Evolutionary conservation across 2,113 vertebrate species (phyloP).

Genomic region (Nannobrachium achirus): DNA sequence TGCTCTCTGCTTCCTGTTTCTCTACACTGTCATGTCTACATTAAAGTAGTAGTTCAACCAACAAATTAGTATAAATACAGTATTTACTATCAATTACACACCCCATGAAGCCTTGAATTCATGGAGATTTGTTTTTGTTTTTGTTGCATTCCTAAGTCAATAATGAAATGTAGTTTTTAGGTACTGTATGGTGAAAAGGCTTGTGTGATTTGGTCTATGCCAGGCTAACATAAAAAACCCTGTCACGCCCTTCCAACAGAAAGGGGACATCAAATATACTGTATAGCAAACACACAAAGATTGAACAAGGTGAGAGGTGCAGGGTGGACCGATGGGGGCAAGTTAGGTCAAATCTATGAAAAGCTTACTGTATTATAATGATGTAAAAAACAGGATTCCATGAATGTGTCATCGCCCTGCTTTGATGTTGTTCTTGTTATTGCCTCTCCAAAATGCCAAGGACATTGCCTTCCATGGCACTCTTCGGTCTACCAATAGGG

Average conservation of each 20-base stretch:
- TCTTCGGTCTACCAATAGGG: slow-evolving; percentile 27
- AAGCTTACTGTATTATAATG: slow-evolving; percentile 41
- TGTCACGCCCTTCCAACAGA: slow-evolving; percentile 11
- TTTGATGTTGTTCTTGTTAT: slow-evolving; percentile 49
- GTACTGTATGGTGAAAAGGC: slow-evolving; percentile 16
- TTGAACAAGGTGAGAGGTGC: too few species aligned
- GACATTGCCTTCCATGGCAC: slow-evolving; percentile 25
- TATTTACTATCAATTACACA: too few species aligned
- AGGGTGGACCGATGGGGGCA: too few species aligned
- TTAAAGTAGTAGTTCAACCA: too few species aligned
- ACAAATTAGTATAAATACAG: too few species aligned
- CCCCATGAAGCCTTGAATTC: too few species aligned
- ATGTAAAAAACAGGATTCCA: slow-evolving; percentile 60
- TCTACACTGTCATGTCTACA: too few species aligned
- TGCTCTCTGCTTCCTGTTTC: too few species aligned
- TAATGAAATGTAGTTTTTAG: slow-evolving; percentile 28
- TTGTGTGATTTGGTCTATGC: slow-evolving; percentile 12
- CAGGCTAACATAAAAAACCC: slow-evolving; percentile 20
- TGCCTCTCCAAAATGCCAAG: slow-evolving; percentile 49
- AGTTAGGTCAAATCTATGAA: slow-evolving; percentile 28
- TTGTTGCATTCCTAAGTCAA: too few species aligned
- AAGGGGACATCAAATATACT: slow-evolving; percentile 47
- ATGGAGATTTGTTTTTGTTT: too few species aligned
- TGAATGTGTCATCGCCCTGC: slow-evolving; percentile 54
- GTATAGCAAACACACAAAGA: slow-evolving; percentile 31